Percentiles rank a stretch among this genome's conserved stretches.
phyloP scores from a whole-genome alignment of 2,888 invertebrate species.

The Zaprionus obscuricornis region DNA sequence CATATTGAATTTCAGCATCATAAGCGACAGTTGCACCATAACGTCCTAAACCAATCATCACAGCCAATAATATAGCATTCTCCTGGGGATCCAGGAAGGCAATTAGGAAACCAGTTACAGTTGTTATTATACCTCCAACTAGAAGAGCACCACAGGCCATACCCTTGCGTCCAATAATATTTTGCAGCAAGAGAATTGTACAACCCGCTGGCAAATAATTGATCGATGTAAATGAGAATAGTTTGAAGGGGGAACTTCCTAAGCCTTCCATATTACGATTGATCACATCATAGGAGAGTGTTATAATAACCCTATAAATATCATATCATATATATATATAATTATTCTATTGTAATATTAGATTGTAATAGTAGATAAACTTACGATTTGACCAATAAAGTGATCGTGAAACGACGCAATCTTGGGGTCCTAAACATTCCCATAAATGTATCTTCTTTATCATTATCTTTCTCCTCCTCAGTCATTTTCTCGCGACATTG shows the following conservation, averaged over 20 bases:
- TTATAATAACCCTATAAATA: constrained; percentile 85
- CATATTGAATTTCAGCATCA: constrained; percentile 87
- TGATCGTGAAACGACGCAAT: constrained; percentile 84
- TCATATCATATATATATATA: background rate
- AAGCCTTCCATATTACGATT: constrained; percentile 85
- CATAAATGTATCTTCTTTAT: constrained; percentile 80
- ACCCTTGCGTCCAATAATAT: constrained; percentile 84
- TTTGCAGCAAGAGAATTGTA: constrained; percentile 80
- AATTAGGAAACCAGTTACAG: constrained; percentile 84
- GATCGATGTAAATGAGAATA: constrained; percentile 85
- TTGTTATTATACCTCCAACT: constrained; percentile 84
- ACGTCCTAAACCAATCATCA: constrained; percentile 84
- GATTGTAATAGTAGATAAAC: constrained; percentile 49
- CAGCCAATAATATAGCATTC: constrained; percentile 82
- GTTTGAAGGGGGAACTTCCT: constrained; percentile 84
- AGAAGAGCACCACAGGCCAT: constrained; percentile 85
- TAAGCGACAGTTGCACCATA: constrained; percentile 86
- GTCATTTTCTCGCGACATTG: constrained; percentile 72
- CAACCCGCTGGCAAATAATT: constrained; percentile 85
- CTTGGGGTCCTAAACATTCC: constrained; percentile 85
- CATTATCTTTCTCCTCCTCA: constrained; percentile 45
- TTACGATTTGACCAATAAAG: constrained; percentile 86
- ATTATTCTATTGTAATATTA: background rate
- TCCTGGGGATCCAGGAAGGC: constrained; percentile 75
- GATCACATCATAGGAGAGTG: constrained; percentile 85